Evolutionary conservation across 2,797 vertebrate genomes (phyloP).

Genomic region (Bradypodion pumilum): DNA sequence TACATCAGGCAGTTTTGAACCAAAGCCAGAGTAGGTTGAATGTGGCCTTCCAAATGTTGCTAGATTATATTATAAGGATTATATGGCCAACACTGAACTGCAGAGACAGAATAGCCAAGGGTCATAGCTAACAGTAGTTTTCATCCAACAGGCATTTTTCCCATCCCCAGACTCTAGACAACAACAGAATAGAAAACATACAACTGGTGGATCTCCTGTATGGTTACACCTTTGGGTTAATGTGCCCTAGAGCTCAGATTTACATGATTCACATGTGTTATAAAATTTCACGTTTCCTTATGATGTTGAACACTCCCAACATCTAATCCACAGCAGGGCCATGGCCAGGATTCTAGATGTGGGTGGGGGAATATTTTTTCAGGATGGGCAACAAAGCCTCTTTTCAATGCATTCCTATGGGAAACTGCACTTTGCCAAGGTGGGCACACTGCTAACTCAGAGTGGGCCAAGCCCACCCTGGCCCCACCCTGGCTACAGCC

Average conservation of each 20-base stretch:
- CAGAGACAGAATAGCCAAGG: not conserved
- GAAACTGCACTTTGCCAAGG: no score
- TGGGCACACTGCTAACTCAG: no score
- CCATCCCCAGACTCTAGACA: not conserved
- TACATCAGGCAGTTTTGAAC: no score
- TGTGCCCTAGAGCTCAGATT: not conserved
- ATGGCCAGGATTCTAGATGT: no score
- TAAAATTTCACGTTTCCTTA: not conserved
- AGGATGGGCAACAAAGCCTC: no score
- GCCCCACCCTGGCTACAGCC: no score
- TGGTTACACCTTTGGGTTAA: not conserved
- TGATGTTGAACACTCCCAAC: not conserved
- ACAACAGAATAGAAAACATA: not conserved
- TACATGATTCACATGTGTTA: not conserved
- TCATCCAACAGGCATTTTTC: not conserved
- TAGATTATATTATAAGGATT: not conserved
- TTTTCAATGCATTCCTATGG: no score
- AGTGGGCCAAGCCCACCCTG: no score
- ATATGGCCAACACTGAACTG: no score
- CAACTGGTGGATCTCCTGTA: not conserved
- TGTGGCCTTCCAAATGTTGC: not conserved
- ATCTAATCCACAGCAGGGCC: not conserved
- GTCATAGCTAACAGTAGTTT: not conserved
- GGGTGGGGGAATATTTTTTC: no score
- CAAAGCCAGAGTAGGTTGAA: not conserved